Evolutionary conservation across 1,140 invertebrate species (phyloP), one percentile per base, ranked within the genome.

Genomic region (Argopecten irradians): DNA sequence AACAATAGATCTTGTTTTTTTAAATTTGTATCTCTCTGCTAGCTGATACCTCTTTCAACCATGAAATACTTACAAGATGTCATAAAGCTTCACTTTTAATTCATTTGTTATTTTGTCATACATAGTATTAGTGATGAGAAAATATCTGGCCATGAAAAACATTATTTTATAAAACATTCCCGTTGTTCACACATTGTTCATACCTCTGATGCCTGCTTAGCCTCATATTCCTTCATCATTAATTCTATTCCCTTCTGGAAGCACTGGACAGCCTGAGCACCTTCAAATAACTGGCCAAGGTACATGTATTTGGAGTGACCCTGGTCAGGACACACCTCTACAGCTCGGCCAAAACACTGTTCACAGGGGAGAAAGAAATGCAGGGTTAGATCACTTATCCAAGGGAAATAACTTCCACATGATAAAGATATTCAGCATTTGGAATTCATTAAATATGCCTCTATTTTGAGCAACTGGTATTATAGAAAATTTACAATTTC

Each of bases 291-390:
- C 87, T 96, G 96, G 22, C 94, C 96, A 55, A 96, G 90, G 86
- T 94, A 95, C 94, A 96, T 95, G 88, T 95, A 96, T 87, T 96
- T 96, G 36, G 91, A 84, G 89, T 95, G 92, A n/a, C 96, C 95
- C 82, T 90, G 86, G n/a, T 96, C 93, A 13, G 96, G 95, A 86
- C 90, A 90, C 0, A 95, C 55, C 39, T 94, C 94, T 22, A 95
- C 94, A 34, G 94, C 94, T 89, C 94, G 91, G 19, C 93, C 92
- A 88, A 95, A 94, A 90, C 94, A 95, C 93, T 95, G 91, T n/a
- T 90, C 8, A 28, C 5, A 28, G n/a, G 28, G 43, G 13, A n/a
- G 14, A 28, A 28, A 28, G 55, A 71, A n/a, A 46, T 19, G 22
- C 13, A 8, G 36, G 13, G 5, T 13, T 19, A 71, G 7, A 5